Conservation (phyloP, 1,140 invertebrate genomes). For the Ostrea edulis region DNA sequence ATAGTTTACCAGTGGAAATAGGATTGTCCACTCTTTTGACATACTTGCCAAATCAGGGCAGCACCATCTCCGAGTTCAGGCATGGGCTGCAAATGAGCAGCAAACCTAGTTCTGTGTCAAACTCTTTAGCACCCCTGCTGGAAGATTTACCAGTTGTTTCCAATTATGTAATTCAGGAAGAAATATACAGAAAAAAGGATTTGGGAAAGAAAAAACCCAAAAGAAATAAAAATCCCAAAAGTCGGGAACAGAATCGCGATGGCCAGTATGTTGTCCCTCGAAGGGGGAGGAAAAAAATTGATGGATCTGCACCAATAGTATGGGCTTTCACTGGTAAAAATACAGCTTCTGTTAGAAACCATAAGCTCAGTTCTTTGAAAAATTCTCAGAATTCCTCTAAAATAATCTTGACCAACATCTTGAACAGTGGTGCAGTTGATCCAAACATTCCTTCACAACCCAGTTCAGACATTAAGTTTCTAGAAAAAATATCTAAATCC, state of each 20-base stretch:
- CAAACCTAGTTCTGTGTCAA: not conserved
- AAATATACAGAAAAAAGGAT: slow-evolving; percentile 22
- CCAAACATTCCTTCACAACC: not conserved
- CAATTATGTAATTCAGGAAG: slow-evolving; percentile 34
- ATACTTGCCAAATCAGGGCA: slow-evolving; percentile 6
- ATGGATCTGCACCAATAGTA: slow-evolving; percentile 45
- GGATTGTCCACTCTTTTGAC: slow-evolving; percentile 5
- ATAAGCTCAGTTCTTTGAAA: slow-evolving; percentile 58
- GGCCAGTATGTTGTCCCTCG: not conserved
- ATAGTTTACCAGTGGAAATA: slow-evolving; percentile 21
- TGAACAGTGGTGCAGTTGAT: not conserved
- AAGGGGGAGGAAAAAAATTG: slow-evolving; percentile 34
- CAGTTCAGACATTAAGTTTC: slow-evolving; percentile 21
- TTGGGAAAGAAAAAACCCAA: slow-evolving; percentile 29
- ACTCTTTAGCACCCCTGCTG: not conserved
- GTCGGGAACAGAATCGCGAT: not conserved
- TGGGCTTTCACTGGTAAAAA: slow-evolving; percentile 67
- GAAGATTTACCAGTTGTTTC: slow-evolving; percentile 34
- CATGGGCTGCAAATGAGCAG: not conserved
- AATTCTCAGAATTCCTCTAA: slow-evolving; percentile 43
- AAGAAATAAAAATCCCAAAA: not conserved
- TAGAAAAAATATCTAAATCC: slow-evolving; percentile 40
- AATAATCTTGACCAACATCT: not conserved
- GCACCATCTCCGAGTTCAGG: slow-evolving; percentile 30
- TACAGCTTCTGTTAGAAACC: slow-evolving; percentile 61